Percentiles rank a stretch among this genome's conserved stretches.
These are phyloP conservation scores for Noctua janthina DNA, from an alignment of 2,888 invertebrate species.

Conservation along the genomic window DNA sequence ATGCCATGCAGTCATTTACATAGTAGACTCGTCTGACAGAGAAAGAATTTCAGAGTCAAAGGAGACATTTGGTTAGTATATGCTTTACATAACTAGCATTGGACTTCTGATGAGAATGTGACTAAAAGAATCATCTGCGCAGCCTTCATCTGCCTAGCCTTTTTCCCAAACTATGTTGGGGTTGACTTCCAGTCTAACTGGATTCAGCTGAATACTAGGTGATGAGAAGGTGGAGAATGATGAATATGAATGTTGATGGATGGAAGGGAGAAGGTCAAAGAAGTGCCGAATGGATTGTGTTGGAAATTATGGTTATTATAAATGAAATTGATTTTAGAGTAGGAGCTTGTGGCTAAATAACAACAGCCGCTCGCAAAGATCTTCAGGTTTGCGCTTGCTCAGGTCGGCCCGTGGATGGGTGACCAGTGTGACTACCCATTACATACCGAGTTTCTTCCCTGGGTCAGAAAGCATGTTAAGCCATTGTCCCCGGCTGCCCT, in stretches of 20 bases:
- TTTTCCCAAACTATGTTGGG: neutral
- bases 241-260: neutral
- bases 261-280: neutral
- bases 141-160: neutral
- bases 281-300: neutral
- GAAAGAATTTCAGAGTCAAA: slow-evolving; percentile 98
- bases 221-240: neutral
- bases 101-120: neutral
- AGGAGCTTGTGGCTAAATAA: too few species aligned
- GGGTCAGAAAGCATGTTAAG: too few species aligned
- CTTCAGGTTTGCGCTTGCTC: too few species aligned
- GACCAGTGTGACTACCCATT: too few species aligned
- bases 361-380: too few species aligned
- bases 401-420: too few species aligned
- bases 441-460: too few species aligned
- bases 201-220: neutral
- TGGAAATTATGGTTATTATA: neutral
- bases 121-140: neutral
- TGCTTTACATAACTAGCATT: neutral
- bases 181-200: neutral
- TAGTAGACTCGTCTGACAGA: slow-evolving; percentile 98
- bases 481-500: too few species aligned
- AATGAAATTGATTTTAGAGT: too few species aligned
- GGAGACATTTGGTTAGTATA: slow-evolving; percentile 96
- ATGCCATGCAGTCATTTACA: slow-evolving; percentile 99